phyloP scores from a whole-genome alignment of 2,797 vertebrate genomes.

The Artibeus lituratus region DNA sequence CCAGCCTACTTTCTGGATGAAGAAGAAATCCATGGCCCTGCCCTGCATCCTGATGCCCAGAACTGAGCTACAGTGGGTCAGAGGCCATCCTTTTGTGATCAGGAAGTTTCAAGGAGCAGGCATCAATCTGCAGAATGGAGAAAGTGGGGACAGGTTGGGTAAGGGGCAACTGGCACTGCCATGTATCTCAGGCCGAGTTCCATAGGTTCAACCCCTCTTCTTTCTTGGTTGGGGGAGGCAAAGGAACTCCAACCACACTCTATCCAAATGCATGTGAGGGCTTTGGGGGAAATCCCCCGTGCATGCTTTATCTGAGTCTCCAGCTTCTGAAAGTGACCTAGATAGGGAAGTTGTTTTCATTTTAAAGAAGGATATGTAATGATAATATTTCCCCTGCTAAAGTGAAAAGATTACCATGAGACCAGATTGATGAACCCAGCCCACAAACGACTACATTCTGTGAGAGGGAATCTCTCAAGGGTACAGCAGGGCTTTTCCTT shows the following conservation, averaged over 20 bases:
- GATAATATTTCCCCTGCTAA: not conserved
- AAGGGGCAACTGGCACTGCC: constrained; percentile 51
- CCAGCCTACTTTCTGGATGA: constrained; percentile 86
- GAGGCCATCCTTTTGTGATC: constrained; percentile 75
- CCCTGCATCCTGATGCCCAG: constrained; percentile 82
- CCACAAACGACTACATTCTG: not conserved
- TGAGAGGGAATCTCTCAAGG: not conserved
- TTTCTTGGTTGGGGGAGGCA: constrained; percentile 67
- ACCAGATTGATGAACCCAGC: not conserved
- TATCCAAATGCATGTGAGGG: constrained; percentile 47
- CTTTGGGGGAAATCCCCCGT: not conserved
- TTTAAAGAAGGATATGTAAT: not conserved
- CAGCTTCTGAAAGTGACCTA: constrained; percentile 26
- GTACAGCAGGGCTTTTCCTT: not conserved
- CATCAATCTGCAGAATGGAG: constrained; percentile 70
- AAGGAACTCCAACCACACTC: constrained; percentile 82
- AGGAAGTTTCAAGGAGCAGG: constrained; percentile 79
- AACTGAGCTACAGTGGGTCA: constrained; percentile 74
- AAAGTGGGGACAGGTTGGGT: constrained; percentile 60
- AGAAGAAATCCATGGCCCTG: constrained; percentile 84
- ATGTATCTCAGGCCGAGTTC: constrained; percentile 45
- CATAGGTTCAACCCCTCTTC: constrained; percentile 57
- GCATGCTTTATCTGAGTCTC: constrained; percentile 28
- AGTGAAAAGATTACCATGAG: not conserved
- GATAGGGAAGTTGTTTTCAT: not conserved